phyloP scores from a whole-genome alignment of 2,113 vertebrate species.

The Halcyon malimbica region DNA sequence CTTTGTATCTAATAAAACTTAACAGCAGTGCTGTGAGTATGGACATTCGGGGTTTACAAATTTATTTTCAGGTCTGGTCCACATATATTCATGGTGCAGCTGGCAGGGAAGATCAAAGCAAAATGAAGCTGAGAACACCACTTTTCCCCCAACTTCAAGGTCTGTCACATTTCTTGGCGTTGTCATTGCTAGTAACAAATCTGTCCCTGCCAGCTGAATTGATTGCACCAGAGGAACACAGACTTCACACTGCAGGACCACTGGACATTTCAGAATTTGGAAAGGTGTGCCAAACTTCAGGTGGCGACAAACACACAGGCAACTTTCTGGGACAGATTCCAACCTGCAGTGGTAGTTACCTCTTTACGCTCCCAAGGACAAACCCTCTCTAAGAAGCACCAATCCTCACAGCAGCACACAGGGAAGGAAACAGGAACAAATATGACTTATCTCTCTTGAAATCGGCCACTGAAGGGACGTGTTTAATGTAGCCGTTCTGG shows the following conservation, averaged over 20 bases:
- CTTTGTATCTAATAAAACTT: not conserved
- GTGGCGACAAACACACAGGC: not conserved
- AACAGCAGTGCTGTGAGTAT: not conserved
- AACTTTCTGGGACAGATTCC: not conserved
- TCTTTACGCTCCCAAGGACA: not conserved
- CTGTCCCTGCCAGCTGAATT: not conserved
- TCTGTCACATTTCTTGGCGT: not conserved
- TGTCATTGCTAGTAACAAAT: not conserved
- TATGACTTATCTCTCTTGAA: not conserved
- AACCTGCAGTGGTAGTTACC: not conserved
- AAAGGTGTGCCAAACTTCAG: not conserved
- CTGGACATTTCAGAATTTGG: not conserved
- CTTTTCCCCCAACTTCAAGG: not conserved
- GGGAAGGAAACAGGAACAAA: not conserved
- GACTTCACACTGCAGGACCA: not conserved
- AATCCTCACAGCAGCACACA: not conserved
- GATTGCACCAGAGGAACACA: not conserved
- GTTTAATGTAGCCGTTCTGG: not conserved
- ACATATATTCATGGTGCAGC: not conserved
- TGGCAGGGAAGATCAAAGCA: not conserved
- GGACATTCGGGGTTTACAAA: not conserved
- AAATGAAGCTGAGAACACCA: not conserved
- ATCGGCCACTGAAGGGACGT: not conserved
- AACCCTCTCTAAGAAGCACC: not conserved
- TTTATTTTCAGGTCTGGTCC: not conserved